These are phyloP conservation scores for Aspidiotus destructor DNA, from an alignment of 2,888 invertebrate species.

Conservation along the genomic window DNA sequence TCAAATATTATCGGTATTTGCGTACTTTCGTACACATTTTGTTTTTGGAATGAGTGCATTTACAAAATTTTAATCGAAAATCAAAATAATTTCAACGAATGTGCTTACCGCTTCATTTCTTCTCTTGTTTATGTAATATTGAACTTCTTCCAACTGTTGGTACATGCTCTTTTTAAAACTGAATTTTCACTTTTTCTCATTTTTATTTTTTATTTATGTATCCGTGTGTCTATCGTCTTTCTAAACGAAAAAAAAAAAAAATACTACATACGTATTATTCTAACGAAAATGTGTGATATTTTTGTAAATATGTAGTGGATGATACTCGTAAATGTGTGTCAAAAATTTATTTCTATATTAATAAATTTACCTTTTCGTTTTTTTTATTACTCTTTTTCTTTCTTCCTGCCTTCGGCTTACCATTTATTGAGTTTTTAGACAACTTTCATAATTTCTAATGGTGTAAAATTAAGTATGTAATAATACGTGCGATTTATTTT, in stretches of 20 bases:
- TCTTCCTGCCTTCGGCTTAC: conserved; percentile 18
- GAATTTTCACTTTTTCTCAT: conserved; percentile 10
- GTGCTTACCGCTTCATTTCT: neutral
- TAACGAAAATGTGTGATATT: conserved; percentile 26
- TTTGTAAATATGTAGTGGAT: conserved; percentile 8
- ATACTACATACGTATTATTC: neutral
- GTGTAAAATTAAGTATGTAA: neutral
- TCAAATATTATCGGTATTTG: neutral
- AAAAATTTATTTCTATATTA: neutral
- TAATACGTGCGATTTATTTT: neutral
- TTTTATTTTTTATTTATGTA: neutral
- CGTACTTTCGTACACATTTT: neutral
- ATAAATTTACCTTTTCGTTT: conserved; percentile 1
- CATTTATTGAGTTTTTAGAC: conserved; percentile 13
- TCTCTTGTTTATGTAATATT: conserved; percentile 6
- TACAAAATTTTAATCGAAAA: conserved; percentile 1
- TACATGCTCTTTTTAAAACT: conserved; percentile 6
- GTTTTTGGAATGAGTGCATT: conserved; percentile 15
- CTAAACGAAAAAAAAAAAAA: neutral
- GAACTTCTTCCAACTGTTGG: neutral
- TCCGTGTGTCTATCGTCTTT: neutral
- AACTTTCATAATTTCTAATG: conserved; percentile 25
- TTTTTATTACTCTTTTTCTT: conserved; percentile 1
- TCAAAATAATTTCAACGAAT: neutral
- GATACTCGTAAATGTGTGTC: neutral